Base-by-base conservation (phyloP, 2,888 invertebrate species). In the Pseudolycoriella hygida region DNA sequence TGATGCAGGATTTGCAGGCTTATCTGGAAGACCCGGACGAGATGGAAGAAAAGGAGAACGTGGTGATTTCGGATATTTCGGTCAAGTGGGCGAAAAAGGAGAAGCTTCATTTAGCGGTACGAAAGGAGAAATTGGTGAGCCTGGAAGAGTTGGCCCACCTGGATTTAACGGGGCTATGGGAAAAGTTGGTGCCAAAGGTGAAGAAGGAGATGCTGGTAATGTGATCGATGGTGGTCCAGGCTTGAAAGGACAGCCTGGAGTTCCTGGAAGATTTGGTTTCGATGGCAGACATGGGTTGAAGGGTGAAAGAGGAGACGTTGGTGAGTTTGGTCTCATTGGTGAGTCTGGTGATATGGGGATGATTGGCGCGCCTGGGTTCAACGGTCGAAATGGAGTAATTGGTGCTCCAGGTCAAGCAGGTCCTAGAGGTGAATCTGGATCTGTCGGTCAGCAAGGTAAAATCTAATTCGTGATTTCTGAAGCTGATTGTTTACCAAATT, bases 161-260 rank as follows among this genome's bases (percentile, higher is more conserved):
- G 44, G 44, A 48, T 0, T 49, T 56, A 20, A 65, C 12, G 69
- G 69, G 30, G 37, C 43, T 3, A 56, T 56, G 40, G 72, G 72
- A 46, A 53, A 51, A 6, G 54, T 55, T 38, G 72, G 72, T 45
- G 53, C 56, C 40, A 60, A 46, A 42, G 74, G 74, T 25, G 31
- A 17, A 0, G 64, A 62, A 53, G 74, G 74, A 50, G 60, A 59
- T 8, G 2, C 53, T 1, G 39, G 43, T 18, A 31, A 19, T 12
- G 64, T 67, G 15, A 46, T 53, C 19, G 70, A 76, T 52, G 71
- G 72, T 14, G 48, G 55, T 5, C 49, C 54, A 12, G 79, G 77
- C 2, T 47, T 56, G 17, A 74, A 73, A 54, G 85, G 85, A 46
- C 63, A 67, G 44, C 67, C 68, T 44, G 85, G 85, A 51, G 65